These are phyloP conservation scores for Capra hircus DNA, from an alignment of 2,113 vertebrate genomes.

Conservation along the genomic window DNA sequence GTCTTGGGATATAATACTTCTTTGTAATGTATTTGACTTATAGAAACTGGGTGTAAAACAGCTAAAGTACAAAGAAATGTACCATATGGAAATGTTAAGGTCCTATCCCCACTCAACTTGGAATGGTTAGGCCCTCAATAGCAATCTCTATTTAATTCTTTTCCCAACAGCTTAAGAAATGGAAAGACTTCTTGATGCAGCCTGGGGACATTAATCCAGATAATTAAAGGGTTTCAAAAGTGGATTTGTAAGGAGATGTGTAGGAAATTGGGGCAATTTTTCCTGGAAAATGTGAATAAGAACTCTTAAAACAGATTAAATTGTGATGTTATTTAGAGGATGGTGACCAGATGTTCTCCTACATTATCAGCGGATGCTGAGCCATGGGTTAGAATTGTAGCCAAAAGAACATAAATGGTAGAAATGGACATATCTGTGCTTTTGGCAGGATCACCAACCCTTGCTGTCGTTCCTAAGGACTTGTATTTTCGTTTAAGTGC, in stretches of 20 bases:
- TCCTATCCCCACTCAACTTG: not conserved
- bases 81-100: constrained; percentile 13
- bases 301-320: constrained; percentile 46
- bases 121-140: not conserved
- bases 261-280: constrained; percentile 44
- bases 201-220: constrained; percentile 21
- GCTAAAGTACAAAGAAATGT: not conserved
- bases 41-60: not conserved
- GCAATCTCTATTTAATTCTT: constrained; percentile 36
- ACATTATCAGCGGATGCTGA: constrained; percentile 1
- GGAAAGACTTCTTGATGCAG: constrained; percentile 46
- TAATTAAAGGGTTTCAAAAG: constrained; percentile 34
- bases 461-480: not conserved
- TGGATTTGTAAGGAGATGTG: constrained; percentile 1
- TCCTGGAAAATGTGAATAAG: constrained; percentile 59
- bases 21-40: not conserved
- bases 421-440: not conserved
- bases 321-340: constrained; percentile 37
- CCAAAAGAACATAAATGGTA: constrained; percentile 55
- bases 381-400: constrained; percentile 7
- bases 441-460: constrained; percentile 17
- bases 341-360: constrained; percentile 61
- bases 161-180: constrained; percentile 30
- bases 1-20: not conserved
- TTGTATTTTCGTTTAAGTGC: constrained; percentile 35